Evolutionary conservation across 2,888 invertebrate species (phyloP).

Genomic region (Boloria euphrosyne): DNA sequence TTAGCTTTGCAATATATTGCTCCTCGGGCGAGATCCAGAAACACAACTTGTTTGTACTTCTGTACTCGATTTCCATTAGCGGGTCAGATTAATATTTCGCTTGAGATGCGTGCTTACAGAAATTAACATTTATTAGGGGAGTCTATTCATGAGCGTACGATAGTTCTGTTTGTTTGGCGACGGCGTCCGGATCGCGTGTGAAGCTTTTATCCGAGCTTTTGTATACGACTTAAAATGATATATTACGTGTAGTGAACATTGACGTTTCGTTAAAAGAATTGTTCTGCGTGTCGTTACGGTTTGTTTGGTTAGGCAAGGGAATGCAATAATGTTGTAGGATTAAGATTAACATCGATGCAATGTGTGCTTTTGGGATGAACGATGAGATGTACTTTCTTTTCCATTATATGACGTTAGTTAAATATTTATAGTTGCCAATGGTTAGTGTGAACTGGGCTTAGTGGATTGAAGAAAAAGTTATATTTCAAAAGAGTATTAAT

Average conservation of each 20-base stretch:
- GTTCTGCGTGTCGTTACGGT: conserved; percentile 63
- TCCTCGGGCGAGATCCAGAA: conserved; percentile 51
- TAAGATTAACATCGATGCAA: conserved; percentile 38
- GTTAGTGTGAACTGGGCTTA: neutral
- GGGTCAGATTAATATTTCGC: conserved; percentile 80
- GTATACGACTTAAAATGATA: conserved; percentile 80
- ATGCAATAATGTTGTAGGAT: conserved; percentile 47
- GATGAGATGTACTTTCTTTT: conserved; percentile 13
- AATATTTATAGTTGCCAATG: conserved; percentile 3
- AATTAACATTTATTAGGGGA: conserved; percentile 81
- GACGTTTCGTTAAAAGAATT: conserved; percentile 71
- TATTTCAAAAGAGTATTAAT: neutral
- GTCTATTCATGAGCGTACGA: conserved; percentile 80
- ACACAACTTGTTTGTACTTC: conserved; percentile 74
- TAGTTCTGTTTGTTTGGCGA: conserved; percentile 78
- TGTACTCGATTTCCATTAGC: conserved; percentile 79
- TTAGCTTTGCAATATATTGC: conserved; percentile 72
- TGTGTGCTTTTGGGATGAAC: conserved; percentile 24
- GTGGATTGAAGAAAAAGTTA: neutral
- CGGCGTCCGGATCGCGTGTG: conserved; percentile 77
- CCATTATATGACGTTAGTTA: neutral
- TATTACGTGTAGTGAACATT: conserved; percentile 76
- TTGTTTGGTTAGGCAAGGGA: conserved; percentile 58
- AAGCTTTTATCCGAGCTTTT: conserved; percentile 77
- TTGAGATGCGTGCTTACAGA: conserved; percentile 77